These are phyloP conservation scores for Carassius gibelio DNA, from an alignment of 2,113 vertebrate species.

Conservation along the genomic window DNA sequence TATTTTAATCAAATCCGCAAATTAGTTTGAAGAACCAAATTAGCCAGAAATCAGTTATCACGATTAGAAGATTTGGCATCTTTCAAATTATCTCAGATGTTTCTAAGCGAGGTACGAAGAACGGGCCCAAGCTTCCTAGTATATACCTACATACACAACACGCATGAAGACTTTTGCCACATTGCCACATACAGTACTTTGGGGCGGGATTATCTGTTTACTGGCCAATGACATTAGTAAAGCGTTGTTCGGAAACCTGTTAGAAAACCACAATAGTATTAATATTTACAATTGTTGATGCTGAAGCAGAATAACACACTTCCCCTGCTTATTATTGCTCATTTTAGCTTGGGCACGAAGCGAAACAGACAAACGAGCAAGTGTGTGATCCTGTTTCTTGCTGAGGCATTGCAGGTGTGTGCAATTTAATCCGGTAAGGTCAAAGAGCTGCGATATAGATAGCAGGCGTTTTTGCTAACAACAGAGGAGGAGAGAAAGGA, in stretches of 20 bases:
- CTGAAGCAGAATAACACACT: neutral
- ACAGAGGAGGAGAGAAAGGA: conserved; percentile 7
- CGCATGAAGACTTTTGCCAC: too few relatives aligned
- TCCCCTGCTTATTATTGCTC: conserved; percentile 13
- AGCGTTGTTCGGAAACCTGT: neutral
- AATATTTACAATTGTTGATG: neutral
- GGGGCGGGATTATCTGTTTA: too few relatives aligned
- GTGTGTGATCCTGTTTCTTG: conserved; percentile 27
- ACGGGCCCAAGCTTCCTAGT: too few relatives aligned
- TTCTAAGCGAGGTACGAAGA: too few relatives aligned
- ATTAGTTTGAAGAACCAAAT: too few relatives aligned
- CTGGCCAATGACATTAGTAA: neutral
- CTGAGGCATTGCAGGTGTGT: conserved; percentile 36
- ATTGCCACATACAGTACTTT: too few relatives aligned
- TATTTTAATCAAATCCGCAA: too few relatives aligned
- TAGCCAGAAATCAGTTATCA: too few relatives aligned
- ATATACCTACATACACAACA: too few relatives aligned
- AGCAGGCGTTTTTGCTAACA: conserved; percentile 36
- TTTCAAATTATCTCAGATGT: too few relatives aligned
- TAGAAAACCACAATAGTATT: neutral
- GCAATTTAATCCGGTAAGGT: conserved; percentile 38
- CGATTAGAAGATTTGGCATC: too few relatives aligned
- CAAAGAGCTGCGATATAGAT: conserved; percentile 42
- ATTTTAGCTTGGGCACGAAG: neutral
- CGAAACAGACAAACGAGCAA: neutral